Conservation (phyloP, 2,797 vertebrate species). For the Champsocephalus gunnari region DNA sequence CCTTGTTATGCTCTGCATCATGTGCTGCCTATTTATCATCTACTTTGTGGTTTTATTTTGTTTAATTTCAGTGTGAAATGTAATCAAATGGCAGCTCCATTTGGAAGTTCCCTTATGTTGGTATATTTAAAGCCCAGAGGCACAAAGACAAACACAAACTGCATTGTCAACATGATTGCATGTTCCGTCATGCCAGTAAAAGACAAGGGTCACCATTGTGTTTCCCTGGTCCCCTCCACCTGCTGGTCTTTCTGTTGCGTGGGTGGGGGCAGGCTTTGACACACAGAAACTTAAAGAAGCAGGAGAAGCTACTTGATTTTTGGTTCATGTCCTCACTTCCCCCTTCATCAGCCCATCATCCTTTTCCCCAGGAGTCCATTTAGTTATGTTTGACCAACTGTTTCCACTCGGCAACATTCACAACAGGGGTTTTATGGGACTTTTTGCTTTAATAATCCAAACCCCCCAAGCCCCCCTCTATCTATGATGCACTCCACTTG, state of each 20-base stretch:
- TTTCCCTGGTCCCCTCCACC: slow-evolving; percentile 22
- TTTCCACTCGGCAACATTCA: slow-evolving; percentile 27
- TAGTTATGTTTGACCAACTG: slow-evolving; percentile 46
- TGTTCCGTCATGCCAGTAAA: slow-evolving; percentile 9
- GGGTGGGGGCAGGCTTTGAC: slow-evolving; percentile 15
- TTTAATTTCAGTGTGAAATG: neutral
- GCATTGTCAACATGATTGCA: slow-evolving; percentile 13
- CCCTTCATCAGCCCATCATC: slow-evolving; percentile 18
- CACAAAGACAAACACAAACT: slow-evolving; percentile 31
- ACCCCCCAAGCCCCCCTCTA: slow-evolving; percentile 29
- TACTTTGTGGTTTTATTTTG: slow-evolving; percentile 1
- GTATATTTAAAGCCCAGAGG: neutral
- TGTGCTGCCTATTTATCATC: neutral
- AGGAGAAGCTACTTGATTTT: slow-evolving; percentile 17
- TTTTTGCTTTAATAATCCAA: slow-evolving; percentile 44
- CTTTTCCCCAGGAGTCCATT: slow-evolving; percentile 38
- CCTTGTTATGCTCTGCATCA: neutral
- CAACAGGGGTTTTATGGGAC: slow-evolving; percentile 35
- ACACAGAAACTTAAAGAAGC: slow-evolving; percentile 14
- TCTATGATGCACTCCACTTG: slow-evolving; percentile 39
- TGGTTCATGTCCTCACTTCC: slow-evolving; percentile 25
- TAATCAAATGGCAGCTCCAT: neutral
- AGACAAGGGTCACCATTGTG: neutral
- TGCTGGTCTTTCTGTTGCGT: slow-evolving; percentile 11
- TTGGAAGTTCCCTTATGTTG: neutral